Evolutionary conservation across 35 echinoderm and acorn worm genomes (phyloP).

Genomic region (Holothuria glaberrima): DNA sequence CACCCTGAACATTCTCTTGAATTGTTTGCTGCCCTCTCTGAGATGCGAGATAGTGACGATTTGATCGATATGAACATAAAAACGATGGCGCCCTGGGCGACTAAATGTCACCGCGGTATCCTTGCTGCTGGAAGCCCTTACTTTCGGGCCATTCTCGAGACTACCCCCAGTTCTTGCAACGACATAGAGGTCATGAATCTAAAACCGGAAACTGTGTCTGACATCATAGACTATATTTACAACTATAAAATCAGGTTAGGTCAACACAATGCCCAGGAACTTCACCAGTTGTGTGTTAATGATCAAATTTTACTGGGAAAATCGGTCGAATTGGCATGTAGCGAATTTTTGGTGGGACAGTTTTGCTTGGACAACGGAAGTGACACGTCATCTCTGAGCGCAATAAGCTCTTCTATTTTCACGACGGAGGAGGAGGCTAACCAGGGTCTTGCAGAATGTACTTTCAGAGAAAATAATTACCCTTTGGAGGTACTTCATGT

Average conservation of each 20-base stretch:
- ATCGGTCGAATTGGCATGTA: slow-evolving; percentile 80
- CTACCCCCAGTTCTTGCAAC: background rate
- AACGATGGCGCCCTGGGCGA: slow-evolving; percentile 29
- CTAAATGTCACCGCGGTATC: slow-evolving; percentile 74
- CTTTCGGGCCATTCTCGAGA: slow-evolving; percentile 57
- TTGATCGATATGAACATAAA: slow-evolving; percentile 75
- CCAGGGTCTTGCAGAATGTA: slow-evolving; percentile 53
- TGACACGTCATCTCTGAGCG: slow-evolving; percentile 75
- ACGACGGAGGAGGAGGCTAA: slow-evolving; percentile 61
- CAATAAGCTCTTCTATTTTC: slow-evolving; percentile 68
- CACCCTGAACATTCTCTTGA: slow-evolving; percentile 77
- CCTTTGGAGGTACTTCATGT: slow-evolving; percentile 69
- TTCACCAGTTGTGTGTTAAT: slow-evolving; percentile 64
- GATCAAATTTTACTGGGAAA: slow-evolving; percentile 73
- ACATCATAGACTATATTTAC: slow-evolving; percentile 82
- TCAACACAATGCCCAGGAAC: slow-evolving; percentile 80
- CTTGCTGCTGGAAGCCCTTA: slow-evolving; percentile 90
- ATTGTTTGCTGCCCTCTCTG: slow-evolving; percentile 66
- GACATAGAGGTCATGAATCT: slow-evolving; percentile 68
- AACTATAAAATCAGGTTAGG: slow-evolving; percentile 67
- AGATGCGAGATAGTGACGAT: slow-evolving; percentile 79
- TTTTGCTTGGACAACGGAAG: slow-evolving; percentile 74
- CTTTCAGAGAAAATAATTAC: slow-evolving; percentile 83
- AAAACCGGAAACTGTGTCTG: slow-evolving; percentile 57
- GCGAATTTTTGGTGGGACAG: slow-evolving; percentile 85